Evolutionary conservation across 2,797 vertebrate species (phyloP).

Genomic region (Melanotaenia trifasciata): DNA sequence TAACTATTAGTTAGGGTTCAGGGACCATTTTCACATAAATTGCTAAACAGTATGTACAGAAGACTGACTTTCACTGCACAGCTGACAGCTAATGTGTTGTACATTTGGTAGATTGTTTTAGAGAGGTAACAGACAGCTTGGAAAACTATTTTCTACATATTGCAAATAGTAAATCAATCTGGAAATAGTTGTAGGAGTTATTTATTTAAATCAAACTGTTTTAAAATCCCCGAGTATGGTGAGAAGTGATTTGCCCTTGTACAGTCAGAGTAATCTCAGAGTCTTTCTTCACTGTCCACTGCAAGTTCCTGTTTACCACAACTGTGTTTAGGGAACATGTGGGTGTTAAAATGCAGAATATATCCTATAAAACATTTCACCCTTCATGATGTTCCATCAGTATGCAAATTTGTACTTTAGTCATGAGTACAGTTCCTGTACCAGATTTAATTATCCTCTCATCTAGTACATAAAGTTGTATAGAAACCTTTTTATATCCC

Average conservation of each 20-base stretch:
- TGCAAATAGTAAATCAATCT: neutral
- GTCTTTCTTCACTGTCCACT: neutral
- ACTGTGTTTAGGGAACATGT: constrained; percentile 1
- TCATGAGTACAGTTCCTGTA: neutral
- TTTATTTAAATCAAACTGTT: neutral
- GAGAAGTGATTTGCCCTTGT: constrained; percentile 1
- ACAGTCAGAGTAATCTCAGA: neutral
- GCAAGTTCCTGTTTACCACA: neutral
- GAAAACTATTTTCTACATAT: neutral
- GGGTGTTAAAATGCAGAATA: neutral
- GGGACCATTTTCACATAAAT: neutral
- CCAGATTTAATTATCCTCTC: neutral
- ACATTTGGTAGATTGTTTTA: neutral
- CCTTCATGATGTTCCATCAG: too few species aligned
- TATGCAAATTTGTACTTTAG: too few species aligned
- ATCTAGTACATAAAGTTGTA: neutral
- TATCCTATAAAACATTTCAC: neutral
- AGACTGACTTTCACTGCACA: neutral
- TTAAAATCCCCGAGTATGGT: neutral
- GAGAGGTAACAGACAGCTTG: neutral
- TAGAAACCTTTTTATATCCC: neutral
- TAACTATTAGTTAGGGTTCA: neutral
- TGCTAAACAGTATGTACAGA: neutral
- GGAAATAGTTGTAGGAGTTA: neutral
- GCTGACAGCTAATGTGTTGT: neutral